These are phyloP conservation scores for Drosophila meridionalis DNA, from an alignment of 2,888 invertebrate genomes.

Conservation along the genomic window DNA sequence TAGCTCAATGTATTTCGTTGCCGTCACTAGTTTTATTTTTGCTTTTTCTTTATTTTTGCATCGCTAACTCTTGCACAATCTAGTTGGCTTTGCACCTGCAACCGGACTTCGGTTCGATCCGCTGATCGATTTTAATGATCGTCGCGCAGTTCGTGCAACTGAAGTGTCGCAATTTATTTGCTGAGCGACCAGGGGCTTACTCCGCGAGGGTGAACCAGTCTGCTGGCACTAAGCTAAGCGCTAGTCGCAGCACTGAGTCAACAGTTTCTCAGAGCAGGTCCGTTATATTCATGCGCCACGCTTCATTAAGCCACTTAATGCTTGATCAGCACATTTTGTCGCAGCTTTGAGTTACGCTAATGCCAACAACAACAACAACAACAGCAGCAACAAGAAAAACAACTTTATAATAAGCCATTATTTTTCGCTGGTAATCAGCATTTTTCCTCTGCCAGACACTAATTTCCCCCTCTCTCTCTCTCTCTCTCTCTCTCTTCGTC, in stretches of 20 bases:
- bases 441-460: slow-evolving; percentile 41
- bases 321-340: slow-evolving; percentile 67
- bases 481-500: background rate
- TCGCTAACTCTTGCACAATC: slow-evolving; percentile 52
- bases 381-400: slow-evolving; percentile 13
- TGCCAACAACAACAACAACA: slow-evolving; percentile 25
- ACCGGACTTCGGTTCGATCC: slow-evolving; percentile 24
- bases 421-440: slow-evolving; percentile 58
- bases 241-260: slow-evolving; percentile 41
- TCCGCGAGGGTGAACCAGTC: background rate
- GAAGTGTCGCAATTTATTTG: slow-evolving; percentile 46
- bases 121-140: slow-evolving; percentile 49
- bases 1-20: slow-evolving; percentile 31
- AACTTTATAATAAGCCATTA: slow-evolving; percentile 33
- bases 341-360: slow-evolving; percentile 63
- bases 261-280: slow-evolving; percentile 53
- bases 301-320: slow-evolving; percentile 71
- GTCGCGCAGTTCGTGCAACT: slow-evolving; percentile 44
- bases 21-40: slow-evolving; percentile 8
- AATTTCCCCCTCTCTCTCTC: background rate
- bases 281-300: slow-evolving; percentile 71
- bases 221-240: slow-evolving; percentile 2
- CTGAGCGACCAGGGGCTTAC: background rate
- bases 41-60: background rate
- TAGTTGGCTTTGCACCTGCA: slow-evolving; percentile 61